Conservation (phyloP, 2,797 vertebrate species). For the Acanthornis magna region DNA sequence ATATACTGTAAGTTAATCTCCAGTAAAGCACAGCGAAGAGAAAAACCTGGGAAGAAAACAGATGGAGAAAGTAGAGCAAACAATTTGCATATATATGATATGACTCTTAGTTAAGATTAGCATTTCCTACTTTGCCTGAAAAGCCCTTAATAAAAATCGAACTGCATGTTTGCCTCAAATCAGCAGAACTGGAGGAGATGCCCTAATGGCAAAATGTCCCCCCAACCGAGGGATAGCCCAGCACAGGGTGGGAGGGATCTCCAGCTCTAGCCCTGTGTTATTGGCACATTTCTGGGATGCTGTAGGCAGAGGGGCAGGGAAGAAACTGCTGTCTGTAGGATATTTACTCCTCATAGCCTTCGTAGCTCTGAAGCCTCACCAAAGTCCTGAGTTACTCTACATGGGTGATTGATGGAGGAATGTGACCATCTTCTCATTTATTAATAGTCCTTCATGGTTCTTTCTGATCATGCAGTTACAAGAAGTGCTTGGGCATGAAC, state of each 20-base stretch:
- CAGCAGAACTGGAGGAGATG: neutral
- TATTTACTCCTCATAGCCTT: neutral
- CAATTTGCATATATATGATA: slow-evolving; percentile 64
- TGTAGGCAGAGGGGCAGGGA: neutral
- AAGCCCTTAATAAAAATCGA: slow-evolving; percentile 41
- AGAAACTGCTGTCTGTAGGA: neutral
- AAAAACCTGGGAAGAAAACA: slow-evolving; percentile 57
- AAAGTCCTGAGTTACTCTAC: neutral
- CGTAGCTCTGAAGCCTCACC: neutral
- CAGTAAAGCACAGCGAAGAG: slow-evolving; percentile 38
- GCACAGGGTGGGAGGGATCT: neutral
- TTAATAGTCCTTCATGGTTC: neutral
- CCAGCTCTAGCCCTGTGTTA: accelerated
- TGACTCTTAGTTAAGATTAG: slow-evolving; percentile 64
- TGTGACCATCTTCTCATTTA: neutral
- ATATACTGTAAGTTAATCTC: slow-evolving; percentile 58
- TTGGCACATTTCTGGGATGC: neutral
- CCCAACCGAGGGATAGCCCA: neutral
- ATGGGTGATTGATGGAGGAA: neutral
- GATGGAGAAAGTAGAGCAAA: slow-evolving; percentile 70
- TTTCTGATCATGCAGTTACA: neutral
- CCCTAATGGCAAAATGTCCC: neutral
- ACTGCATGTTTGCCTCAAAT: neutral
- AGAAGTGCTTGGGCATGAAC: neutral
- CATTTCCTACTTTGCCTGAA: slow-evolving; percentile 43